Evolutionary conservation across 2,888 invertebrate species (phyloP).

Genomic region (Eupelmus urozonus): DNA sequence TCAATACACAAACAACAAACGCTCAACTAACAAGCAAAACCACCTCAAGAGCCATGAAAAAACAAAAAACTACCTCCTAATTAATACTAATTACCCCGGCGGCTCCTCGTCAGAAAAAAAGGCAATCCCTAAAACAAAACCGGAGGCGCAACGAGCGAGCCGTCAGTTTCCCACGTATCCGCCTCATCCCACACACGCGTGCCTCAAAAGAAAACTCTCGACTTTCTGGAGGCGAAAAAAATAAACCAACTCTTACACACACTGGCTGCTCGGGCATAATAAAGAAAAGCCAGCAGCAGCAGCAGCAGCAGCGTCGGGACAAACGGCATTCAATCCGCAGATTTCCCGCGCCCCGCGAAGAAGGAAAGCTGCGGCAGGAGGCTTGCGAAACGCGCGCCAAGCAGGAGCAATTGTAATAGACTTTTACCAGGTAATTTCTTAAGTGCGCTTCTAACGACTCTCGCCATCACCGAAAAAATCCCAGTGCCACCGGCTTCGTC

Average conservation of each 20-base stretch:
- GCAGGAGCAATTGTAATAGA: constrained; percentile 38
- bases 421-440: constrained; percentile 69
- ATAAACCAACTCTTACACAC: too few relatives aligned
- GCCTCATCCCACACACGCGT: not conserved
- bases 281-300: not conserved
- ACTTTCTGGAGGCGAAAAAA: not conserved
- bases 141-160: not conserved
- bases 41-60: not conserved
- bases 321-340: constrained; percentile 18
- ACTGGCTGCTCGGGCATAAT: not conserved
- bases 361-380: constrained; percentile 19
- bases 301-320: too few relatives aligned
- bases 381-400: constrained; percentile 25
- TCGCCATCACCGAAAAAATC: constrained; percentile 69
- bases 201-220: not conserved
- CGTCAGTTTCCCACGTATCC: not conserved
- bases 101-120: not conserved
- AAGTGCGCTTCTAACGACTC: constrained; percentile 69
- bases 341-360: constrained; percentile 35
- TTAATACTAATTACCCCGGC: too few relatives aligned
- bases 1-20: not conserved
- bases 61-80: not conserved
- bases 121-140: not conserved
- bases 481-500: constrained; percentile 53
- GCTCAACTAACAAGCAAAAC: not conserved